These are phyloP conservation scores for Himantopus leucocephalus DNA, from an alignment of 2,113 vertebrate genomes.

Conservation along the genomic window DNA sequence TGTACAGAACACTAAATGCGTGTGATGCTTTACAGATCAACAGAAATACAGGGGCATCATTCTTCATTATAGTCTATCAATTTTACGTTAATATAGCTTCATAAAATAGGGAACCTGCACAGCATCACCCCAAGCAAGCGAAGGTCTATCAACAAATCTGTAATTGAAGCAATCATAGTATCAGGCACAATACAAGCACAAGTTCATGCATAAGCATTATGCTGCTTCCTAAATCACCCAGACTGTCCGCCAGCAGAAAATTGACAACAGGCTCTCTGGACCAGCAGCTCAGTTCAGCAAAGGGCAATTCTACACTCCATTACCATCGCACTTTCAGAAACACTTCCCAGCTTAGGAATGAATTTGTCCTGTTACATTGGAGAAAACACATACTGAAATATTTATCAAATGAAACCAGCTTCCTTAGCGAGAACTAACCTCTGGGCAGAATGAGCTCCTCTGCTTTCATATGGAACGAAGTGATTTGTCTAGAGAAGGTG, in stretches of 20 bases:
- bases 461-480: background rate
- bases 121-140: background rate
- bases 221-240: background rate
- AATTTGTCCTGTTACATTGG: background rate
- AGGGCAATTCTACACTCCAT: background rate
- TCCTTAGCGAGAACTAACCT: background rate
- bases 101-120: background rate
- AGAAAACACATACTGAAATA: background rate
- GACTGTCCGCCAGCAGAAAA: background rate
- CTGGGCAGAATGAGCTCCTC: background rate
- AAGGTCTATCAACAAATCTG: background rate
- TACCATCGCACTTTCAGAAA: background rate
- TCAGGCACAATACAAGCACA: background rate
- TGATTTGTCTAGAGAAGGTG: background rate
- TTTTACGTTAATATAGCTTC: background rate
- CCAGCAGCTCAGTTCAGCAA: background rate
- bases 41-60: background rate
- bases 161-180: background rate
- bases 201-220: background rate
- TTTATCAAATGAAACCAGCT: background rate
- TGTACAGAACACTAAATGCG: background rate
- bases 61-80: background rate
- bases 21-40: background rate
- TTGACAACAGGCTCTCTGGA: background rate
- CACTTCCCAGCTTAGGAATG: background rate